These are phyloP conservation scores for Eubasilissa regina DNA, from an alignment of 1,140 invertebrate species.

Conservation along the genomic window DNA sequence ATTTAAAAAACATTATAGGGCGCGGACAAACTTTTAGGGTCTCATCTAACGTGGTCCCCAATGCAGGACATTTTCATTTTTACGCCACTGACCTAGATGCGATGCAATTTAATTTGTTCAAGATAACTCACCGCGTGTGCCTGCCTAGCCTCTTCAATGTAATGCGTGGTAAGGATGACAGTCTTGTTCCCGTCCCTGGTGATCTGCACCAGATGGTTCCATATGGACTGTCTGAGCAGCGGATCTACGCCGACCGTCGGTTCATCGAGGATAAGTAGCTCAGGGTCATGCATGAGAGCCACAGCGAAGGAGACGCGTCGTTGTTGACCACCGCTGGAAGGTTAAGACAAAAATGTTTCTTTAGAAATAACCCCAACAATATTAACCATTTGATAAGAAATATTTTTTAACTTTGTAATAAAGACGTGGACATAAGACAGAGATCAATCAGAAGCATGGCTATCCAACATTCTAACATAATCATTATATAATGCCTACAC, in stretches of 20 bases:
- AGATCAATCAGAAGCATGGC: too few species aligned
- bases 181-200: conserved; percentile 87
- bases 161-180: conserved; percentile 95
- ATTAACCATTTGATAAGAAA: too few species aligned
- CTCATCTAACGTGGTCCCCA: too few species aligned
- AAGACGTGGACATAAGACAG: too few species aligned
- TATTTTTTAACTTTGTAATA: too few species aligned
- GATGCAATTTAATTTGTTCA: too few species aligned
- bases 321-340: conserved; percentile 90
- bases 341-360: neutral
- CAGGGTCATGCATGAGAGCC: conserved; percentile 93
- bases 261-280: conserved; percentile 94
- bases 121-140: conserved; percentile 81
- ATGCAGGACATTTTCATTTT: too few species aligned
- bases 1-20: too few species aligned
- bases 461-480: too few species aligned
- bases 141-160: conserved; percentile 93
- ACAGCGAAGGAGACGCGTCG: conserved; percentile 93
- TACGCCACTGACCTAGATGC: too few species aligned
- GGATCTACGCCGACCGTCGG: conserved; percentile 96
- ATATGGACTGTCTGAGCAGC: conserved; percentile 90
- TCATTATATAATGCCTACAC: too few species aligned
- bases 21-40: too few species aligned
- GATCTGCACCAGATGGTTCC: conserved; percentile 91
- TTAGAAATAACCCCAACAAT: neutral